Percentiles rank a stretch among this genome's conserved stretches.
Evolutionary conservation across 1,140 invertebrate species (phyloP).

Genomic region (Drosophila navojoa): DNA sequence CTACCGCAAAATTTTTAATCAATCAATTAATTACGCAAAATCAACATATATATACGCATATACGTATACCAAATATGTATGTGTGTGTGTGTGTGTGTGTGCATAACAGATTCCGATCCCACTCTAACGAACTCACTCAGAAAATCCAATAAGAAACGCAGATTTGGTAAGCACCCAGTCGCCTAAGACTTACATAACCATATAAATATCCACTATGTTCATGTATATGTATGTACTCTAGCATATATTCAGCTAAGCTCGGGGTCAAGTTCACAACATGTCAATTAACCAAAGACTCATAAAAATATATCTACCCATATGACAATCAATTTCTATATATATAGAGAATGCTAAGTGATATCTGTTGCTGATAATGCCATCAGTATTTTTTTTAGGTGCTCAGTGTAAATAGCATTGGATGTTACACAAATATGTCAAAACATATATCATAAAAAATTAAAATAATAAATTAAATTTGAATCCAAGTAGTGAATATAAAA

Average conservation of each 20-base stretch:
- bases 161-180: slow-evolving; percentile 79
- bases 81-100: slow-evolving; percentile 24
- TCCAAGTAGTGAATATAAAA: too few relatives aligned
- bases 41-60: slow-evolving; percentile 37
- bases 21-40: slow-evolving; percentile 40
- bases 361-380: too few relatives aligned
- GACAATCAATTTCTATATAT: too few relatives aligned
- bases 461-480: too few relatives aligned
- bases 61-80: slow-evolving; percentile 16
- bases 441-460: too few relatives aligned
- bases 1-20: slow-evolving; percentile 27
- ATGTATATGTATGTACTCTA: too few relatives aligned
- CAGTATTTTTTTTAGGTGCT: too few relatives aligned
- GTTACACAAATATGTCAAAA: too few relatives aligned
- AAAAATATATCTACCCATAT: too few relatives aligned
- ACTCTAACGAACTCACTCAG: slow-evolving; percentile 83
- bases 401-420: too few relatives aligned
- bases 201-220: background rate
- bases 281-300: too few relatives aligned
- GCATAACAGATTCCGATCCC: slow-evolving; percentile 79
- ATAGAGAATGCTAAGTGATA: too few relatives aligned
- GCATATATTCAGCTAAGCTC: slow-evolving; percentile 2
- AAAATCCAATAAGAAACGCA: slow-evolving; percentile 83
- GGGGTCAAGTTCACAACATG: slow-evolving; percentile 48
- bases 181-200: slow-evolving; percentile 28